phyloP scores from a whole-genome alignment of 2,888 invertebrate species.

The Villa cingulata region DNA sequence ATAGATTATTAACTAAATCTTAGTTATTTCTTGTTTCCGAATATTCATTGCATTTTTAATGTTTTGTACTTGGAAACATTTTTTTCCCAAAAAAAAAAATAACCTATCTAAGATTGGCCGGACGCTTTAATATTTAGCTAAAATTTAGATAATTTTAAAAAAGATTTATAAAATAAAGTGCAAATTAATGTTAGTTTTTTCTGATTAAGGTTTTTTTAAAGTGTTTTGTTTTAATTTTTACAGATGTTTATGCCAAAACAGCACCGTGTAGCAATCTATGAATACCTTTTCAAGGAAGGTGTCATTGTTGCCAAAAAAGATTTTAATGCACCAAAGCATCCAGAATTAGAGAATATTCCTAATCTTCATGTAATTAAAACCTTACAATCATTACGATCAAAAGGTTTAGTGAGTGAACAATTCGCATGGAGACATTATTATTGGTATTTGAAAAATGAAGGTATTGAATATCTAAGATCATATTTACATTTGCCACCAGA shows the following conservation, averaged over 20 bases:
- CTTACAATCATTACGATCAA: slow-evolving; percentile 89
- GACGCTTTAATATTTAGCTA: no score
- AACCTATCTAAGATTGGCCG: no score
- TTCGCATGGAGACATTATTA: slow-evolving; percentile 99
- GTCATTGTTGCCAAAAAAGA: slow-evolving; percentile 99
- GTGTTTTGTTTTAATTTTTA: slow-evolving; percentile 31
- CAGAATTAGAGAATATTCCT: slow-evolving; percentile 85
- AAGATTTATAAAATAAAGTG: no score
- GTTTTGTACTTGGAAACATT: no score
- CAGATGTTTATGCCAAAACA: slow-evolving; percentile 99
- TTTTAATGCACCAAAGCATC: slow-evolving; percentile 94
- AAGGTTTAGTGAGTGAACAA: slow-evolving; percentile 97
- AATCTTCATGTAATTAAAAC: slow-evolving; percentile 99
- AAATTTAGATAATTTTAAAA: no score
- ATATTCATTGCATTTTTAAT: no score
- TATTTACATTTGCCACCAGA: slow-evolving; percentile 95
- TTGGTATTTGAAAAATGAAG: slow-evolving; percentile 95
- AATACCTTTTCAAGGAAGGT: slow-evolving; percentile 97
- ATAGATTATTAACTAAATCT: no score
- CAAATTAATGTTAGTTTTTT: no score
- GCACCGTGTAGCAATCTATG: slow-evolving; percentile 91
- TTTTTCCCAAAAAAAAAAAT: no score
- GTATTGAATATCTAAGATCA: slow-evolving; percentile 89
- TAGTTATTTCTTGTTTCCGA: no score
- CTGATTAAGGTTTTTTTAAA: no score